Conservation (phyloP, 2,797 vertebrate species). For the Gouania willdenowi region DNA sequence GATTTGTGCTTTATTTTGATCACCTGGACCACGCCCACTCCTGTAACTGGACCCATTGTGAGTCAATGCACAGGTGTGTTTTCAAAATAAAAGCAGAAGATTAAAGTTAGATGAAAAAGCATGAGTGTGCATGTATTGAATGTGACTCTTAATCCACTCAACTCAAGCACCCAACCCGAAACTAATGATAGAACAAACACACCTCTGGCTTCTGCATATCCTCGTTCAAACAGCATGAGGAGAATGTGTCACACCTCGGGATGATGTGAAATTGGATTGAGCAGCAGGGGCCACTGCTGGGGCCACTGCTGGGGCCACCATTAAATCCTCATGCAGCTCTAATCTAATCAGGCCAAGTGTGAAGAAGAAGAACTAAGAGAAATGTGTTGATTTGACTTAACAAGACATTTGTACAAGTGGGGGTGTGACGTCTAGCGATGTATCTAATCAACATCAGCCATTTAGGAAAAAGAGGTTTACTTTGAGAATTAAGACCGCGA, state of each 20-base stretch:
- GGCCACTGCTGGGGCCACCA: conserved; percentile 41
- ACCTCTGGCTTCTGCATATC: conserved; percentile 65
- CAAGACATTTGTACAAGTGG: conserved; percentile 78
- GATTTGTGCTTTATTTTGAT: too few species aligned
- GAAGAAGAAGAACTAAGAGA: conserved; percentile 71
- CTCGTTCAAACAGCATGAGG: conserved; percentile 69
- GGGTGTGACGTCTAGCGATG: conserved; percentile 76
- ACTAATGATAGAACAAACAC: conserved; percentile 67
- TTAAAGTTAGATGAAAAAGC: conserved; percentile 40
- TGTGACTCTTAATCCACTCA: conserved; percentile 62
- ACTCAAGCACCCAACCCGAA: conserved; percentile 31
- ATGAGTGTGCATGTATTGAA: conserved; percentile 23
- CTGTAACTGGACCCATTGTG: conserved; percentile 30
- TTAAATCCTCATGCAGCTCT: conserved; percentile 51
- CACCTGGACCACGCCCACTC: conserved; percentile 9
- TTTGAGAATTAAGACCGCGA: conserved; percentile 74
- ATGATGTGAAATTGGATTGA: conserved; percentile 55
- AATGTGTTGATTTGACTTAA: conserved; percentile 79
- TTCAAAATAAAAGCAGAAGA: conserved; percentile 48
- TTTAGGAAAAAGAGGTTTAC: conserved; percentile 68
- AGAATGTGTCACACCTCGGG: conserved; percentile 61
- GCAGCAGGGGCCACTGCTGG: conserved; percentile 34
- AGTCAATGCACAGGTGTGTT: conserved; percentile 47
- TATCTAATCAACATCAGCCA: conserved; percentile 75
- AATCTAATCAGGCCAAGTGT: conserved; percentile 66